A percentile compares a stretch with the other conserved stretches of the same genome.
Conservation (phyloP, 2,888 invertebrate genomes). For the Anthophora plumipes region DNA sequence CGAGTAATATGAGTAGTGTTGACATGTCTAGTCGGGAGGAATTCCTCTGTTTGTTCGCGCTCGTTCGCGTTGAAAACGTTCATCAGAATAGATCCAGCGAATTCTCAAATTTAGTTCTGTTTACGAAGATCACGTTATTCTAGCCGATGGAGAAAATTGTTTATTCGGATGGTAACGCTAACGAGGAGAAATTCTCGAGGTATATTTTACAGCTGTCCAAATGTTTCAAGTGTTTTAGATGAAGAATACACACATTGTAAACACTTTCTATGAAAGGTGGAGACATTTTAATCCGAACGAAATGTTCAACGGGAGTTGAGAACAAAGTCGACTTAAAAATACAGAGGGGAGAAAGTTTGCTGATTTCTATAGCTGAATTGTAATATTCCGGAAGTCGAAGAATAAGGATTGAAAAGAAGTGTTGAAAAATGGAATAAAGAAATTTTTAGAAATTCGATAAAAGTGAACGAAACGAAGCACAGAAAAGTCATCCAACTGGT, state of each 20-base stretch:
- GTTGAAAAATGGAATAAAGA: too few species aligned
- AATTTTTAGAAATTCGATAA: too few species aligned
- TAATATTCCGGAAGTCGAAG: not conserved
- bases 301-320: too few species aligned
- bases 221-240: not conserved
- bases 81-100: not conserved
- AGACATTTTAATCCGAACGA: too few species aligned
- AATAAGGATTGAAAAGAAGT: too few species aligned
- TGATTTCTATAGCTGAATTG: too few species aligned
- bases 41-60: not conserved
- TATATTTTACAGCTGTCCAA: not conserved
- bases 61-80: not conserved
- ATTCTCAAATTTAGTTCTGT: not conserved
- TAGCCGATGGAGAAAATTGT: not conserved
- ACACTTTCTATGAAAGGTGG: too few species aligned
- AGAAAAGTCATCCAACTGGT: too few species aligned
- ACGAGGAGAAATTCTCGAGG: not conserved
- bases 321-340: not conserved
- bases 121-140: not conserved
- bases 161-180: not conserved
- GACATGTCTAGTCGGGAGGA: not conserved
- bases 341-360: not conserved
- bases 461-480: too few species aligned
- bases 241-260: not conserved
- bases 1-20: not conserved